Conservation (phyloP, 1,140 invertebrate genomes). For the Drosophila tristis region DNA sequence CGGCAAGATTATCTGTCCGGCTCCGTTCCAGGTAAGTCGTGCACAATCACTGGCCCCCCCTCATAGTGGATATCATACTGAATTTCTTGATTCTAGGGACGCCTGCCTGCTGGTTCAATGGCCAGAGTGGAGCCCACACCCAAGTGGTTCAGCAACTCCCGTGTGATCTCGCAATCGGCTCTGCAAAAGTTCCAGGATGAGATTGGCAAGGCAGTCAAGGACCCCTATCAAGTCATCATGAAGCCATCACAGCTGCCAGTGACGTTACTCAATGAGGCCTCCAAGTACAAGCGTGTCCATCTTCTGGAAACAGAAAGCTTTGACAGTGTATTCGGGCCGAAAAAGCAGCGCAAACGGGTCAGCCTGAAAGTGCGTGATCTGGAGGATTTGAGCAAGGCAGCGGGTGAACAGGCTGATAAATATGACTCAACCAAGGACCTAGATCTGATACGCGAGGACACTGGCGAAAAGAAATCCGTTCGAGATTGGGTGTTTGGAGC, state of each 20-base stretch:
- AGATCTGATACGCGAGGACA: conserved; percentile 93
- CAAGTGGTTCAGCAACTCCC: conserved; percentile 98
- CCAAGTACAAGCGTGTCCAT: conserved; percentile 96
- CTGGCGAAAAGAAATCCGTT: conserved; percentile 89
- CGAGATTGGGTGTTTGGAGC: conserved; percentile 95
- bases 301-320: conserved; percentile 98
- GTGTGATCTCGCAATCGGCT: conserved; percentile 96
- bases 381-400: conserved; percentile 89
- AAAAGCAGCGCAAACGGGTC: conserved; percentile 95
- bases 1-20: conserved; percentile 97
- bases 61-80: background rate
- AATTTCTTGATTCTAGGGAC: conserved; percentile 87
- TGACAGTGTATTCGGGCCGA: conserved; percentile 97
- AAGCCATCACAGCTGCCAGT: conserved; percentile 97
- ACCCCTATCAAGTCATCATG: conserved; percentile 99
- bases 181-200: conserved; percentile 99
- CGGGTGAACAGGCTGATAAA: conserved; percentile 88
- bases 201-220: conserved; percentile 95
- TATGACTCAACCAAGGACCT: conserved; percentile 93
- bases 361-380: conserved; percentile 91
- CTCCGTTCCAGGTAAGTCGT: conserved; percentile 89
- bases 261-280: conserved; percentile 96
- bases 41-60: background rate
- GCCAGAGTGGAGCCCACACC: conserved; percentile 98
- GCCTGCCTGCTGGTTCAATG: conserved; percentile 93